Evolutionary conservation across 2,888 invertebrate species (phyloP).

Genomic region (Luperina nickerlii): DNA sequence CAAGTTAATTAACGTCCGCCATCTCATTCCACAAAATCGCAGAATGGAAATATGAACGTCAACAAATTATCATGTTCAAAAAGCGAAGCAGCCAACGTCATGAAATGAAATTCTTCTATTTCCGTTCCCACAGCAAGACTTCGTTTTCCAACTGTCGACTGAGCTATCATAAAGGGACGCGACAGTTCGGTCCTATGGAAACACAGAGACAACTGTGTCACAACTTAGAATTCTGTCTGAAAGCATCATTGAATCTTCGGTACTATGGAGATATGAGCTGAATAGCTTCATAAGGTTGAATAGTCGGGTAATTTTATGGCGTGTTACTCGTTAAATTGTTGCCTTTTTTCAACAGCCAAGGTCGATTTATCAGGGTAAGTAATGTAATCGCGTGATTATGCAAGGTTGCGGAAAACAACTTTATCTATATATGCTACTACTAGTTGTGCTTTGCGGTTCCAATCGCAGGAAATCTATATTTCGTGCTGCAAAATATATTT

Average conservation of each 20-base stretch:
- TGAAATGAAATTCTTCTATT: slow-evolving; percentile 18
- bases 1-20: background rate
- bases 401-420: slow-evolving; percentile 39
- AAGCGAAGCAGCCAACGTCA: background rate
- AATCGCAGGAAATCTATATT: background rate
- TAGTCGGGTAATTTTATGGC: slow-evolving; percentile 23
- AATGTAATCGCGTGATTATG: slow-evolving; percentile 36
- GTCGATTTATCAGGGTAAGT: slow-evolving; percentile 31
- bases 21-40: background rate
- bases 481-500: background rate
- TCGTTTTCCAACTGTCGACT: slow-evolving; percentile 43
- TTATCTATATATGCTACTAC: background rate
- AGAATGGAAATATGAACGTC: slow-evolving; percentile 17
- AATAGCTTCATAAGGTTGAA: slow-evolving; percentile 38
- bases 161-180: slow-evolving; percentile 15
- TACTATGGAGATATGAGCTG: slow-evolving; percentile 27
- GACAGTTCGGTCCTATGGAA: slow-evolving; percentile 7
- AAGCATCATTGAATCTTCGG: slow-evolving; percentile 51
- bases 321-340: slow-evolving; percentile 33
- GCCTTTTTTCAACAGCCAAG: slow-evolving; percentile 34
- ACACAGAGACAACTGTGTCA: slow-evolving; percentile 34
- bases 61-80: slow-evolving; percentile 13
- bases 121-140: slow-evolving; percentile 1
- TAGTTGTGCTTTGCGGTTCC: slow-evolving; percentile 1
- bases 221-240: slow-evolving; percentile 8